phyloP scores from a whole-genome alignment of 2,888 invertebrate species.

The Drosophila macrospina region DNA sequence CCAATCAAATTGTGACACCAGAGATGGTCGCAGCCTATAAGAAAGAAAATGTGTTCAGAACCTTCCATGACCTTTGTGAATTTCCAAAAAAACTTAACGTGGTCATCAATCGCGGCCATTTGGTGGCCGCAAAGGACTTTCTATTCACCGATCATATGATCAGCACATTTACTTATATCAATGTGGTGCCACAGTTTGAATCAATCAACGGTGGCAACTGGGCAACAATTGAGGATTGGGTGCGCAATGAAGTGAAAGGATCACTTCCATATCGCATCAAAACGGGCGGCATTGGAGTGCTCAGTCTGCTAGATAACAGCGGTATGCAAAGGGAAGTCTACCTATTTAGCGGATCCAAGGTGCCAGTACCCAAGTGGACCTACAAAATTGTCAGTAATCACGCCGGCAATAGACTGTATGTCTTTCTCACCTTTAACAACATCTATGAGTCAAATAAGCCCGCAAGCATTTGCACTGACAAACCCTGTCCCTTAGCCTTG shows the following conservation, averaged over 20 bases:
- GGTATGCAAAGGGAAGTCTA: conserved; percentile 24
- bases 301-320: conserved; percentile 20
- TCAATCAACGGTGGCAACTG: conserved; percentile 87
- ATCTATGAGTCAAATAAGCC: conserved; percentile 29
- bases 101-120: conserved; percentile 86
- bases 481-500: conserved; percentile 49
- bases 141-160: conserved; percentile 85
- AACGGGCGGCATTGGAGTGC: conserved; percentile 51
- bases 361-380: conserved; percentile 65
- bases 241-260: conserved; percentile 57
- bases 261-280: conserved; percentile 37
- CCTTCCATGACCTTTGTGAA: conserved; percentile 47
- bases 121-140: conserved; percentile 86
- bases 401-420: conserved; percentile 40
- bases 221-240: conserved; percentile 85
- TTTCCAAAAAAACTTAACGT: too few relatives aligned
- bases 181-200: conserved; percentile 86
- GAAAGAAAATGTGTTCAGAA: conserved; percentile 47
- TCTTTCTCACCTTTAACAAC: conserved; percentile 56
- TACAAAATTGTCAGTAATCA: conserved; percentile 57
- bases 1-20: conserved; percentile 60
- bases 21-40: conserved; percentile 55
- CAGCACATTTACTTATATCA: conserved; percentile 86
- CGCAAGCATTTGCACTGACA: not conserved
- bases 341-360: conserved; percentile 34